phyloP scores from a whole-genome alignment of 2,113 vertebrate species.

The Oxyura jamaicensis region DNA sequence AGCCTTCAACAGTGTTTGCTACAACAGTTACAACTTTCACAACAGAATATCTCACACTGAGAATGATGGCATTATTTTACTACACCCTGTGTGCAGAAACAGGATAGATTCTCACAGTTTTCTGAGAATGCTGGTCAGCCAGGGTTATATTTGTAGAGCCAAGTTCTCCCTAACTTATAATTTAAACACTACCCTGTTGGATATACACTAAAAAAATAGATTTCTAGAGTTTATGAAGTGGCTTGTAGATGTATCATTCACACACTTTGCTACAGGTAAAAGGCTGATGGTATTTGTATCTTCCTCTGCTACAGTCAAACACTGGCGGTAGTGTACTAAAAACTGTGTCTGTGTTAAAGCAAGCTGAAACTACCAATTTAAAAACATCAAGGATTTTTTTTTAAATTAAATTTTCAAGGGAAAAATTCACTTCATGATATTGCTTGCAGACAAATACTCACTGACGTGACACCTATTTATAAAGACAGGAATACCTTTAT shows the following conservation, averaged over 20 bases:
- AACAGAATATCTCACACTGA: background rate
- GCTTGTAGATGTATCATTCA: background rate
- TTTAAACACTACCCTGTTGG: background rate
- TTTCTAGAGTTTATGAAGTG: background rate
- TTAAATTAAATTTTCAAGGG: background rate
- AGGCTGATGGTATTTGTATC: background rate
- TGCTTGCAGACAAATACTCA: background rate
- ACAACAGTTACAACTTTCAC: background rate
- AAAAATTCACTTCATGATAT: background rate
- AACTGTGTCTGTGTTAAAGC: background rate
- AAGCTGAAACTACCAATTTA: background rate
- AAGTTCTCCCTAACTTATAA: background rate
- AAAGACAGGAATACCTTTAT: background rate
- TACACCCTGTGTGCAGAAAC: fast-evolving
- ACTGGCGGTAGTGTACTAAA: background rate
- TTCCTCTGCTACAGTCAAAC: background rate
- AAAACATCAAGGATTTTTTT: background rate
- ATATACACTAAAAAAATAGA: background rate
- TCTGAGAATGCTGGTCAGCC: background rate
- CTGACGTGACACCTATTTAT: background rate
- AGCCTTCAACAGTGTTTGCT: background rate
- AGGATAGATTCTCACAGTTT: background rate
- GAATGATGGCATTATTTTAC: background rate
- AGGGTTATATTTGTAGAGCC: background rate
- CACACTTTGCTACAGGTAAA: background rate